Base-by-base conservation (phyloP, 2,797 vertebrate species). In the Acipenser ruthenus region DNA sequence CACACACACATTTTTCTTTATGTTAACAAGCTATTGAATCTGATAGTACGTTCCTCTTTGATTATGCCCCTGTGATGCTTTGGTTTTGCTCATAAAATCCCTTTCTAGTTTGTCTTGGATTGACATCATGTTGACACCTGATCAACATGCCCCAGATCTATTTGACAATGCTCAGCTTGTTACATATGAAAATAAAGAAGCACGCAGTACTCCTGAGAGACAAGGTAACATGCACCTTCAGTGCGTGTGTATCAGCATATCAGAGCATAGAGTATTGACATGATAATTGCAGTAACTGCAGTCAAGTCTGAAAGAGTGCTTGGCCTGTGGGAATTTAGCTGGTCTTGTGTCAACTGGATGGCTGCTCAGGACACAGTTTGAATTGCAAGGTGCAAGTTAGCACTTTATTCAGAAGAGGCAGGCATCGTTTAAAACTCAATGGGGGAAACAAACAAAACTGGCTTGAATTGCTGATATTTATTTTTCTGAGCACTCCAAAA, bases 221-320 rank as follows among this genome's bases (percentile, higher is more conserved):
- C 82, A 68, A 77, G 78, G 84, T 86, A 92, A 94, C 92, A 90
- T 86, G 84, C 87, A 87, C 87, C 84, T 83, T 84, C 83, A 84
- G 87, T 91, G 86, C 87, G 83, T 83, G 85, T 80, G 80, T 86
- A 88, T 90, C 87, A 92, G 89, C 89, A 90, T 90, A 89, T 91
- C 79, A 76, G 91, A 90, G 90, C 89, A 86, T 82, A 91, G 92
- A 91, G 94, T 94, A 94, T 93, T 94, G 94, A 95, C 94, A 95
- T 95, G 93, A 94, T 97, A 98, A 98, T 89, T 88, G 86, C 84
- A 77, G 80, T 78, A 79, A 80, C 92, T 96, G 89, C 90, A 93
- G 94, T 94, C 90, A 93, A 95, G 93, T 85, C 88, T 86, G 87
- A 86, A 77, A 88, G 87, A 88, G 73, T 83, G 80, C 18, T 76